Evolutionary conservation across 2,797 vertebrate species (phyloP), one percentile per base, ranked within the genome.

Genomic region (Amblyopsis hoosieri): DNA sequence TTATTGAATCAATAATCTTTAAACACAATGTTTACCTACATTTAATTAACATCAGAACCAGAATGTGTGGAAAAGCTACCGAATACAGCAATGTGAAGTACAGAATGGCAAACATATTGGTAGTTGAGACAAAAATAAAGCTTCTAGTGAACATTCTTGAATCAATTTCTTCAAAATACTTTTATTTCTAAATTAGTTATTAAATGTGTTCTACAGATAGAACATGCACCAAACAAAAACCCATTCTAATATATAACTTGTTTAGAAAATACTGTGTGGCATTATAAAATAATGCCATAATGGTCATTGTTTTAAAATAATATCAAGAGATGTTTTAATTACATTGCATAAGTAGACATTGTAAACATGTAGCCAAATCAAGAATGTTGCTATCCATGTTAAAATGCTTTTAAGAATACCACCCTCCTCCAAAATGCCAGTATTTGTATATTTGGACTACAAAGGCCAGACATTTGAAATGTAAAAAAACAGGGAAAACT

Each of bases 1-100:
- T 85, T 80, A 85, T 79, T 82, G 56, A 63, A 67, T 76, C 31
- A 62, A 55, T 62, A 55, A 62, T 13, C 48, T 58, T 71, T 52
- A 72, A 69, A 42, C 70, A 72, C 53, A 79, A 82, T 59, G 55
- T 69, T 61, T 45, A 54, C 53, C 42, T 60, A 8, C 1, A 46
- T 2, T 64, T 8, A 64, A 65, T 62, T 71, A 52, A 49, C 55
- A 64, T 58, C 57, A 60, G 13, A 66, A 46, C 12, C 58, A 65
- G n/a, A 2, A 64, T 54, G 57, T 60, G 33, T 37, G 33, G 8
- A 6, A 37, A 37, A 37, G 19, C 2, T 23, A 23, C 19, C 19
- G 19, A 23, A 23, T 23, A 23, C 19, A 23, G 19, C 19, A 23
- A 23, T 23, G 19, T 4, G 33, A 37, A 37, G 5, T 37, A 7